These are phyloP conservation scores for Apoderus coryli DNA, from an alignment of 2,888 invertebrate genomes.

Conservation along the genomic window DNA sequence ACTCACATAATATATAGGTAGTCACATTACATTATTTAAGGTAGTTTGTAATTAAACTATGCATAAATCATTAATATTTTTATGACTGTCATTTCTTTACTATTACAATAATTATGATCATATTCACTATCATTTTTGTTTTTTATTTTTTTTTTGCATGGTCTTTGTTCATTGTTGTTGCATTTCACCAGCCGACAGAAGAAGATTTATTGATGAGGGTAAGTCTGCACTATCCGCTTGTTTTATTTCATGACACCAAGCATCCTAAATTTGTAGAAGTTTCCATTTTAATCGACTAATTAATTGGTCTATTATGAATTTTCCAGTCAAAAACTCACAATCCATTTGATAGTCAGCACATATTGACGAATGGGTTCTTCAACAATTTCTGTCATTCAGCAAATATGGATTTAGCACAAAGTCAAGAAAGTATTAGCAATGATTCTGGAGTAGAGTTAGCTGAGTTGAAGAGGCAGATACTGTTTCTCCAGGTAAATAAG, in stretches of 20 bases:
- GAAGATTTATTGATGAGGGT: slow-evolving; percentile 63
- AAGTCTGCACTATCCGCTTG: slow-evolving; percentile 29
- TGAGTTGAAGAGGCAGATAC: slow-evolving; percentile 67
- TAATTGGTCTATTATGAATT: slow-evolving; percentile 14
- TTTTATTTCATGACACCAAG: too few relatives aligned
- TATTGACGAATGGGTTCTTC: slow-evolving; percentile 48
- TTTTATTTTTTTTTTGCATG: slow-evolving; percentile 28
- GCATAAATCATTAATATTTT: too few relatives aligned
- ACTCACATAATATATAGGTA: too few relatives aligned
- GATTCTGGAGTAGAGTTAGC: slow-evolving; percentile 48
- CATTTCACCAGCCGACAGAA: slow-evolving; percentile 40
- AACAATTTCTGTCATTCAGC: slow-evolving; percentile 38
- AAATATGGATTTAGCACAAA: slow-evolving; percentile 28
- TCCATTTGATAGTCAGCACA: slow-evolving; percentile 55
- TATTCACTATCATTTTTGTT: slow-evolving; percentile 14
- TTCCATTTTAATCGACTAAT: slow-evolving; percentile 5
- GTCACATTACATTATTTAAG: too few relatives aligned
- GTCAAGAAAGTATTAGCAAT: slow-evolving; percentile 34
- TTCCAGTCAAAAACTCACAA: slow-evolving; percentile 74
- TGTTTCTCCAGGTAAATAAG: slow-evolving; percentile 48
- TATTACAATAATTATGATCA: background rate
- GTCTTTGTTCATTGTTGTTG: slow-evolving; percentile 22
- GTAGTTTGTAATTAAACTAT: too few relatives aligned
- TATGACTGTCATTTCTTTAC: slow-evolving; percentile 15
- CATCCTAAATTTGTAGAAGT: slow-evolving; percentile 10